Conservation (phyloP, 2,888 invertebrate genomes). For the Metallyticus violacea region DNA sequence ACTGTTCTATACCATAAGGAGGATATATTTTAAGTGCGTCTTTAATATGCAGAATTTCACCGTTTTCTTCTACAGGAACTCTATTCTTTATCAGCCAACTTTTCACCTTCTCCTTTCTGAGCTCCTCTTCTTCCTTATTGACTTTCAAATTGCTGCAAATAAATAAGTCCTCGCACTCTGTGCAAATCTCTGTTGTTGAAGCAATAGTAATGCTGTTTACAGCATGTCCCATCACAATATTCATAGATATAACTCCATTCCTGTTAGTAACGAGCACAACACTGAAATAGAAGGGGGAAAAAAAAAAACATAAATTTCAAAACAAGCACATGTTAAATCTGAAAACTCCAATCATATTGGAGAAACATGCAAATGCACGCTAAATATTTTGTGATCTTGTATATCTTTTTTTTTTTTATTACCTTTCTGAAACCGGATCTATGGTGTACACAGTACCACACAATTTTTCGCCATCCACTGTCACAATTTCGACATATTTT, state of each 20-base stretch:
- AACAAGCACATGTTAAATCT: not conserved
- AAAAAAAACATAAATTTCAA: not conserved
- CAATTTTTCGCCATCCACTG: conserved; percentile 11
- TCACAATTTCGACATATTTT: conserved; percentile 16
- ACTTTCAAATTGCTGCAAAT: not conserved
- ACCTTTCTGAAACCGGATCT: conserved; percentile 23
- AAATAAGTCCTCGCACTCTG: not conserved
- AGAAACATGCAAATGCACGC: not conserved
- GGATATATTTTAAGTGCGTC: conserved; percentile 44
- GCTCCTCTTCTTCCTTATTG: conserved; percentile 9
- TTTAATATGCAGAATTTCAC: conserved; percentile 43
- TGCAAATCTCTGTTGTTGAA: not conserved
- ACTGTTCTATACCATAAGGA: conserved; percentile 45
- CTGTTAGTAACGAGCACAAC: conserved; percentile 9
- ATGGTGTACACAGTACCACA: conserved; percentile 26
- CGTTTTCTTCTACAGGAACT: conserved; percentile 44
- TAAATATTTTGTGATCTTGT: not conserved
- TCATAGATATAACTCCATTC: conserved; percentile 5
- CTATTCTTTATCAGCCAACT: conserved; percentile 44
- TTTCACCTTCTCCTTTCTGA: conserved; percentile 38
- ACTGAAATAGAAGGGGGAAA: conserved; percentile 2
- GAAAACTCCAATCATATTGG: not conserved
- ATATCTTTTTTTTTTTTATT: not conserved
- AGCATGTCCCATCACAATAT: conserved; percentile 24
- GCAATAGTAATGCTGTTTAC: conserved; percentile 10